phyloP scores from a whole-genome alignment of 2,888 invertebrate species.

The Brachyopa scutellaris region DNA sequence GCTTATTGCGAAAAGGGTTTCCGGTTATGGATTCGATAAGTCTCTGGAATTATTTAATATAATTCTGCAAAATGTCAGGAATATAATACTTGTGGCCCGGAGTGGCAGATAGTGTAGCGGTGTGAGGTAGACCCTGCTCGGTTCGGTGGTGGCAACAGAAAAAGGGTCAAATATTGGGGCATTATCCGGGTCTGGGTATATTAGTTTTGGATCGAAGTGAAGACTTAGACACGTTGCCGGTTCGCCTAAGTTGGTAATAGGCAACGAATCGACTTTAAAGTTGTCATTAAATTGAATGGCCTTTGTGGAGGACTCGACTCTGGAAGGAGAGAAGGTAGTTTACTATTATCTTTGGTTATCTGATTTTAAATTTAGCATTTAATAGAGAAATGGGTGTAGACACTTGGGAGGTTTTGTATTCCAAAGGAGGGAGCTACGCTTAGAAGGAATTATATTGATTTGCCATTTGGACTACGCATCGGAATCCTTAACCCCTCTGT shows the following conservation, averaged over 20 bases:
- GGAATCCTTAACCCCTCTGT: too few species aligned
- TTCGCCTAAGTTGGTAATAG: conserved; percentile 8
- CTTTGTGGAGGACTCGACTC: conserved; percentile 1
- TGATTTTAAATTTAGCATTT: too few species aligned
- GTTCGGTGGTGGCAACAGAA: conserved; percentile 7
- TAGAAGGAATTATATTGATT: too few species aligned
- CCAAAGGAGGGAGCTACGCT: too few species aligned
- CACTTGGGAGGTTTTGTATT: too few species aligned
- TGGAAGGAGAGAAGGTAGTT: not conserved
- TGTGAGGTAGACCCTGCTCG: not conserved
- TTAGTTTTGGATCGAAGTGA: conserved; percentile 12
- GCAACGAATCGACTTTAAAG: conserved; percentile 36
- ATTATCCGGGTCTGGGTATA: conserved; percentile 52
- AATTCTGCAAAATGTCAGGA: conserved; percentile 61
- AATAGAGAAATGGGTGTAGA: too few species aligned
- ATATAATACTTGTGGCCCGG: conserved; percentile 50
- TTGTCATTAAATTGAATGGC: conserved; percentile 50
- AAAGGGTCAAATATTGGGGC: conserved; percentile 55
- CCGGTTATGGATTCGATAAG: conserved; percentile 70
- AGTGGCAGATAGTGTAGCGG: not conserved
- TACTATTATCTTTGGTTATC: not conserved
- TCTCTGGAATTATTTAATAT: conserved; percentile 70
- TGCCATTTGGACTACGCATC: too few species aligned
- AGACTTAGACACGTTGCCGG: conserved; percentile 7
- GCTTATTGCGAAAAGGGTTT: conserved; percentile 69